Conservation (phyloP, 2,888 invertebrate species). For the Phragmatobia fuliginosa region DNA sequence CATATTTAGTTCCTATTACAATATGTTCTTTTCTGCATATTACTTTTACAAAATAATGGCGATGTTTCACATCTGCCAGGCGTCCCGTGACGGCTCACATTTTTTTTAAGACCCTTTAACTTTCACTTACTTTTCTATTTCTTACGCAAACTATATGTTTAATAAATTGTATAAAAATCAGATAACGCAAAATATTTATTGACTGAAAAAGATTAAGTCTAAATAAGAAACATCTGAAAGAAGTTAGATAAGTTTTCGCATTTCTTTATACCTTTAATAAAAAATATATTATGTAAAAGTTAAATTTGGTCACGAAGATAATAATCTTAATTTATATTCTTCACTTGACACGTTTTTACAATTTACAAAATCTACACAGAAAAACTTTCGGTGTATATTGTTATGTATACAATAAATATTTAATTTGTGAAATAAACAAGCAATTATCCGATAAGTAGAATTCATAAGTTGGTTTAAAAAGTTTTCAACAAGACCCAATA, state of each 20-base stretch:
- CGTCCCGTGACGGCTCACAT: no score
- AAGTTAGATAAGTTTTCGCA: no score
- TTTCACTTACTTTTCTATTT: neutral
- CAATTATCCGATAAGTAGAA: conserved; percentile 67
- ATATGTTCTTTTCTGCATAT: no score
- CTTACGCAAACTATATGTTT: neutral
- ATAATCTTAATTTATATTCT: neutral
- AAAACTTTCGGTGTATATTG: neutral
- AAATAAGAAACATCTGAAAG: no score
- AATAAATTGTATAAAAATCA: neutral
- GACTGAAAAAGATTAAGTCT: no score
- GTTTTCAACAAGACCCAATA: conserved; percentile 79
- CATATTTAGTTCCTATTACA: no score
- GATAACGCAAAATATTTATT: no score
- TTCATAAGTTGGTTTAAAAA: conserved; percentile 65
- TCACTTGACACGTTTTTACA: neutral
- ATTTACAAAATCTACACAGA: neutral
- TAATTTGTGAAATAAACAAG: conserved; percentile 70
- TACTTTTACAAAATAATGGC: no score
- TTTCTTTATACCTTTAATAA: neutral
- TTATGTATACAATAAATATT: conserved; percentile 24
- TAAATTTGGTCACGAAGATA: no score
- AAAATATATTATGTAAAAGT: neutral
- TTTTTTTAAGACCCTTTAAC: conserved; percentile 3
- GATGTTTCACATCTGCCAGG: no score